Conservation (phyloP, 1,140 invertebrate genomes). For the Ruditapes philippinarum region DNA sequence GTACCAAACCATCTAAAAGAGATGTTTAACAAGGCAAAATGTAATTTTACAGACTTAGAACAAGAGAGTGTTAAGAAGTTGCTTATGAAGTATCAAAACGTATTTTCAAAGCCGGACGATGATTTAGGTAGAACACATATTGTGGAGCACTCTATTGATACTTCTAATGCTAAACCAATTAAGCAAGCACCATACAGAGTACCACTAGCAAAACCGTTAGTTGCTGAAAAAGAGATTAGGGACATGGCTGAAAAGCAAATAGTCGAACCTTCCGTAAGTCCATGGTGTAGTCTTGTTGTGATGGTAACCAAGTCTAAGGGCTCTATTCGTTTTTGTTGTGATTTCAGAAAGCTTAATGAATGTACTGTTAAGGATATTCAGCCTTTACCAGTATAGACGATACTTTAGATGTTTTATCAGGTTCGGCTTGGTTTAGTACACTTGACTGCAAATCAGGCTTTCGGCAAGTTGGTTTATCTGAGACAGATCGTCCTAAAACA, state of each 20-base stretch:
- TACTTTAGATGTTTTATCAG: slow-evolving; percentile 45
- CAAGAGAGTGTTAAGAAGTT: slow-evolving; percentile 74
- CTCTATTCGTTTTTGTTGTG: slow-evolving; percentile 86
- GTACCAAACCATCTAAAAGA: neutral
- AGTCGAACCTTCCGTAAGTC: too few relatives aligned
- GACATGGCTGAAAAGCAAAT: too few relatives aligned
- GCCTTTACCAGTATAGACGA: slow-evolving; percentile 54
- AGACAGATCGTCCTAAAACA: slow-evolving; percentile 18
- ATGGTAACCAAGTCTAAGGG: slow-evolving; percentile 76
- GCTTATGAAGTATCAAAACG: too few relatives aligned
- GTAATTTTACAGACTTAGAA: neutral
- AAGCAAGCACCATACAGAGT: too few relatives aligned
- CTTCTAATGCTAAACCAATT: too few relatives aligned
- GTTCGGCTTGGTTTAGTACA: slow-evolving; percentile 41
- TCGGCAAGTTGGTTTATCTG: slow-evolving; percentile 6
- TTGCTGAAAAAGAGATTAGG: too few relatives aligned
- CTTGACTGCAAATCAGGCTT: slow-evolving; percentile 40
- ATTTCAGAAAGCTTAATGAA: slow-evolving; percentile 84
- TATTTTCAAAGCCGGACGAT: slow-evolving; percentile 87
- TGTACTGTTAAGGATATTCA: slow-evolving; percentile 56
- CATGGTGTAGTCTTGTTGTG: too few relatives aligned
- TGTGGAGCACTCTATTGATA: too few relatives aligned
- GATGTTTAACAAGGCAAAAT: neutral
- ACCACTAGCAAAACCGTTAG: too few relatives aligned
- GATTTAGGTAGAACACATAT: too few relatives aligned